These are phyloP conservation scores for Dryadula phaetusa DNA, from an alignment of 2,888 invertebrate genomes.

Conservation along the genomic window DNA sequence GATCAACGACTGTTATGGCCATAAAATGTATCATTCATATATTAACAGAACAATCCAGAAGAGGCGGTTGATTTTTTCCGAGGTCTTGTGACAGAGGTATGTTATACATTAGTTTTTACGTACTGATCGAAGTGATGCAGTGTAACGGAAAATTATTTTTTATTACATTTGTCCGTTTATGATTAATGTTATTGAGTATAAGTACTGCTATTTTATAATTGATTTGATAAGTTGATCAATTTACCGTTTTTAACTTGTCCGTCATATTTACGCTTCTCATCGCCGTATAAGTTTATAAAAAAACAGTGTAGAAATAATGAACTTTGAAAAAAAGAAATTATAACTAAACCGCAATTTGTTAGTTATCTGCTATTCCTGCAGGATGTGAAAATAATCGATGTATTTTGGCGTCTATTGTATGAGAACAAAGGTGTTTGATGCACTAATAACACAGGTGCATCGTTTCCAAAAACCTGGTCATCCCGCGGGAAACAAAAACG, in stretches of 20 bases:
- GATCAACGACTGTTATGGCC: slow-evolving; percentile 79
- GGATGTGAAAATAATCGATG: slow-evolving; percentile 76
- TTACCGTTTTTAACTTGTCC: slow-evolving; percentile 11
- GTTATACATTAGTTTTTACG: slow-evolving; percentile 69
- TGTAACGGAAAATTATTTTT: slow-evolving; percentile 61
- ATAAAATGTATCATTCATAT: slow-evolving; percentile 81
- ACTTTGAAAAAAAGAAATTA: slow-evolving; percentile 2
- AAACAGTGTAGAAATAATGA: neutral
- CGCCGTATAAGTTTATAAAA: neutral
- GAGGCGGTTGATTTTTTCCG: slow-evolving; percentile 62
- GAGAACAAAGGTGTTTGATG: slow-evolving; percentile 78
- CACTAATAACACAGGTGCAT: slow-evolving; percentile 82
- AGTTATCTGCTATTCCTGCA: slow-evolving; percentile 65
- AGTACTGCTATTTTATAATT: slow-evolving; percentile 46
- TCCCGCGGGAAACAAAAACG: slow-evolving; percentile 62
- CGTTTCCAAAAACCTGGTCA: slow-evolving; percentile 63
- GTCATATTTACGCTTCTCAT: slow-evolving; percentile 12
- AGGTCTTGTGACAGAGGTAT: slow-evolving; percentile 57
- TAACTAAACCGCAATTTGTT: neutral
- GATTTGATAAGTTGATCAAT: slow-evolving; percentile 43
- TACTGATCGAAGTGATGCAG: slow-evolving; percentile 57
- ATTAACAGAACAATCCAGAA: slow-evolving; percentile 64
- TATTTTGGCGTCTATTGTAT: slow-evolving; percentile 81
- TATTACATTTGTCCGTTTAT: slow-evolving; percentile 50
- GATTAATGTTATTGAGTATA: slow-evolving; percentile 51